Evolutionary conservation across 37 sponge, comb jelly and placozoan genomes (phyloP).

Genomic region (Dysidea cf. avara): DNA sequence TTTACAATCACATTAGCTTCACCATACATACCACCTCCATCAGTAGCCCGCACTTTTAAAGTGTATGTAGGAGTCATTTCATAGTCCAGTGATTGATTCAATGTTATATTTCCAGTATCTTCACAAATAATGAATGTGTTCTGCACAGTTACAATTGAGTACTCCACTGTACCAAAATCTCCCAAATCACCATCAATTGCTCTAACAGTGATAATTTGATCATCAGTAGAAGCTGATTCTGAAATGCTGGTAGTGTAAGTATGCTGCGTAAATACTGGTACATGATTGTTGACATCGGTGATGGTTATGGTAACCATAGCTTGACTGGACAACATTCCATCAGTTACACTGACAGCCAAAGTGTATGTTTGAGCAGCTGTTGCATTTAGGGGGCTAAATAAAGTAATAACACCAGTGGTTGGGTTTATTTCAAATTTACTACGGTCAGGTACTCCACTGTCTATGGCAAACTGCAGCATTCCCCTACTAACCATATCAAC

Average conservation of each 20-base stretch:
- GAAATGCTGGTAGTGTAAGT: slow-evolving; percentile 5
- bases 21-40: slow-evolving; percentile 62
- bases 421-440: slow-evolving; percentile 39
- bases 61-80: slow-evolving; percentile 10
- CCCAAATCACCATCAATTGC: slow-evolving; percentile 11
- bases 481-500: slow-evolving; percentile 44
- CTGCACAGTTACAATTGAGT: background rate
- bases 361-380: slow-evolving; percentile 13
- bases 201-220: background rate
- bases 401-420: slow-evolving; percentile 33
- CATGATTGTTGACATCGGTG: slow-evolving; percentile 51
- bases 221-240: background rate
- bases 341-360: slow-evolving; percentile 26
- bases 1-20: no score
- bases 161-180: slow-evolving; percentile 6
- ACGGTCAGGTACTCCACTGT: slow-evolving; percentile 23
- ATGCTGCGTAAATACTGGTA: slow-evolving; percentile 34
- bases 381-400: slow-evolving; percentile 19
- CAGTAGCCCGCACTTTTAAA: slow-evolving; percentile 43
- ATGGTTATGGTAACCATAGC: slow-evolving; percentile 24
- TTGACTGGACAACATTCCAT: slow-evolving; percentile 31
- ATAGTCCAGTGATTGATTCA: background rate
- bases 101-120: background rate
- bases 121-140: slow-evolving; percentile 44
- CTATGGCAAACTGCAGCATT: slow-evolving; percentile 44